Percentiles rank a stretch among this genome's conserved stretches.
Evolutionary conservation across 2,888 invertebrate species (phyloP).

Genomic region (Apantesis nais): DNA sequence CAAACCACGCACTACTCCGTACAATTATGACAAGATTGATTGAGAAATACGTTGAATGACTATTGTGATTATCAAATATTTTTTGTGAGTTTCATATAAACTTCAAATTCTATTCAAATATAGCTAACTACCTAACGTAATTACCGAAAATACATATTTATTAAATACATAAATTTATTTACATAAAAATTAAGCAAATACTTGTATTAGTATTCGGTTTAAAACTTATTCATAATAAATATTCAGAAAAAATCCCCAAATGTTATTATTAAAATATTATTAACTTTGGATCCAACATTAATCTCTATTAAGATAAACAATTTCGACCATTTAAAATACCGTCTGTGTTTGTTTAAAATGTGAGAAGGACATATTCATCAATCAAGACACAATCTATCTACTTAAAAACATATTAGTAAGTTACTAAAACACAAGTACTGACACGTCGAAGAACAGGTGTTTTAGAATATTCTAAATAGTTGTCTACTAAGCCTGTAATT

Average conservation of each 20-base stretch:
- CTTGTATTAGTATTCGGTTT: not conserved
- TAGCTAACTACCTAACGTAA: no score
- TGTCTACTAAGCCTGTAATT: slow-evolving; percentile 57
- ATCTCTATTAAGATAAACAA: slow-evolving; percentile 78
- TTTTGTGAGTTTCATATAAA: no score
- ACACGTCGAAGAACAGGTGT: slow-evolving; percentile 55
- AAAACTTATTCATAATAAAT: not conserved
- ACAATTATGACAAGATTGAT: no score
- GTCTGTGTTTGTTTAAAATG: slow-evolving; percentile 60
- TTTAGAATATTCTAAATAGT: slow-evolving; percentile 48
- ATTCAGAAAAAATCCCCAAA: not conserved
- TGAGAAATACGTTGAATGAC: no score
- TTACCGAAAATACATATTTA: no score
- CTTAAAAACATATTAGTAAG: slow-evolving; percentile 78
- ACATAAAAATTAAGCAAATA: not conserved
- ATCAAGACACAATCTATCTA: slow-evolving; percentile 77
- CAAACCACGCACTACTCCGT: no score
- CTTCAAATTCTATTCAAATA: no score
- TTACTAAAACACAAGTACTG: slow-evolving; percentile 57
- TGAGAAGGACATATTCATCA: slow-evolving; percentile 73
- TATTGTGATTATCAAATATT: no score
- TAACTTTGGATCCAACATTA: slow-evolving; percentile 55
- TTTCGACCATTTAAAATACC: slow-evolving; percentile 70
- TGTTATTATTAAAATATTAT: not conserved
- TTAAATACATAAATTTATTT: no score